Base-by-base conservation (phyloP, 1,140 invertebrate species). In the Leptonema lineaticorne region DNA sequence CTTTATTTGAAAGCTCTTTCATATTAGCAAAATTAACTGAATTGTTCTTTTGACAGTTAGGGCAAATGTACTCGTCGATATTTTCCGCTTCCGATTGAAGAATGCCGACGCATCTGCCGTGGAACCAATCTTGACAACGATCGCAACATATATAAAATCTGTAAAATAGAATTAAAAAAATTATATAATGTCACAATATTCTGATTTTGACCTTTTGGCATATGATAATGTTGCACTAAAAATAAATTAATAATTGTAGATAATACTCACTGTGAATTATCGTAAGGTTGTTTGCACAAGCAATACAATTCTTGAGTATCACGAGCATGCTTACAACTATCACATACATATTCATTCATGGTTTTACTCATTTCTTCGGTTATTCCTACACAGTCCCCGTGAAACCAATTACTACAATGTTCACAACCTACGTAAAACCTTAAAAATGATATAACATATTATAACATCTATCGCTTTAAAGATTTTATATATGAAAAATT, bases 371-470 rank as follows among this genome's bases (percentile, higher is more conserved):
- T 92, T 77, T 92, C 90, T 78, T 97, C 93, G 0, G 94, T 95
- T 45, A 99, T 92, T 20, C 92, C 94, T 1, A 99, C 95, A 78
- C 97, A 99, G 74, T 94, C 90, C 1, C 95, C 95, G 79, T 99
- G 97, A 83, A 97, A 99, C 96, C 96, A 99, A 81, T 97, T 97
- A 73, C 93, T 94, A 79, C 97, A 99, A 63, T 94, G 82, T 81
- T 98, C 96, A 82, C 97, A 99, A 30, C 94, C 95, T 71, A 99
- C 94, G 81, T 98, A 99, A 79, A 98, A 98, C 78, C 93, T 95
- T 75, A 65, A 75, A 60, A 50, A 73, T 45, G 18, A 20, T 24
- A 22, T 9, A 57, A 57, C 9, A 14, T 57, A 14, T 7, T 28
- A 2, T 57, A 3, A 30, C 26, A 48, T 16, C 5, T 28, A 30